phyloP scores from a whole-genome alignment of 2,113 vertebrate genomes.

The Sebastes schlegelii region DNA sequence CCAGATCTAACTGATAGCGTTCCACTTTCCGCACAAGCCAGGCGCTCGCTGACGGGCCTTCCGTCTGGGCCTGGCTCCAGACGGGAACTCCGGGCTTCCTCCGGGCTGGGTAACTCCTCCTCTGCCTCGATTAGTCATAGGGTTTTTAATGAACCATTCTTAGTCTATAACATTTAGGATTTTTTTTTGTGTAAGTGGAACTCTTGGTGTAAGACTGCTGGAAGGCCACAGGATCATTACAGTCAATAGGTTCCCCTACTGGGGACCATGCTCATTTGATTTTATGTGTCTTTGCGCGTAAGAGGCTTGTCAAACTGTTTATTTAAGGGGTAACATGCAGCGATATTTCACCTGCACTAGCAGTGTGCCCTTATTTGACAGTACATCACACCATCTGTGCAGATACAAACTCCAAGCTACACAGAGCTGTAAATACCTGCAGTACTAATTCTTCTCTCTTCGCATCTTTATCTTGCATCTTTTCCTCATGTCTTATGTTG shows the following conservation, averaged over 20 bases:
- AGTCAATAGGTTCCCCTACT: background rate
- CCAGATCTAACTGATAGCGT: no score
- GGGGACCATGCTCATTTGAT: background rate
- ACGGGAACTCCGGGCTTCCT: no score
- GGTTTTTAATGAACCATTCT: no score
- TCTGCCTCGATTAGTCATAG: no score
- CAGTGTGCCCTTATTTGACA: constrained; percentile 2
- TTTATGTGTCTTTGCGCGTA: no score
- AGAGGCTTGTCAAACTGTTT: no score
- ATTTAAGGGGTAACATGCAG: no score
- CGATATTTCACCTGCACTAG: no score
- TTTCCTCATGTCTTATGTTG: background rate
- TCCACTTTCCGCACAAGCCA: no score
- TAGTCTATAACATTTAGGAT: background rate
- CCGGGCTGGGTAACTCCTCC: no score
- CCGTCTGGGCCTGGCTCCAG: no score
- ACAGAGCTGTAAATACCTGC: background rate
- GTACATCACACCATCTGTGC: background rate
- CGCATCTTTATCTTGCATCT: background rate
- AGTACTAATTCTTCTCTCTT: background rate
- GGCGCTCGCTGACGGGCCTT: no score
- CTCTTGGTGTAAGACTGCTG: background rate
- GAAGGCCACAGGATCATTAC: background rate
- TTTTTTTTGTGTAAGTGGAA: background rate
- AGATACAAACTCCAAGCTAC: constrained; percentile 29